A percentile compares a stretch with the other conserved stretches of the same genome.
phyloP scores from a whole-genome alignment of 2,113 vertebrate species.

The Trogon melanurus region DNA sequence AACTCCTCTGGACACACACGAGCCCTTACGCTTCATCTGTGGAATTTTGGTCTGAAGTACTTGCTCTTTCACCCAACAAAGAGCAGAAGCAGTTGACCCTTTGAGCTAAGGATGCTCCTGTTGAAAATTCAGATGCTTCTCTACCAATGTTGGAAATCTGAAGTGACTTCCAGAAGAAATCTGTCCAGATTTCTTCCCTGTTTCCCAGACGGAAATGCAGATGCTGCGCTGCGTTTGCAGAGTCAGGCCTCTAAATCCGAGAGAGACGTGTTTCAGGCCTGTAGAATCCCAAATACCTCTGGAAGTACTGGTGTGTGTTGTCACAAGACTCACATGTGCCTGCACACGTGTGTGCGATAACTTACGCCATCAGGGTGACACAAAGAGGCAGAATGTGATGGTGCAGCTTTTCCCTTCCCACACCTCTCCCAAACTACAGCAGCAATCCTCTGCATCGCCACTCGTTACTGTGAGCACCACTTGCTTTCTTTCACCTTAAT shows the following conservation, averaged over 20 bases:
- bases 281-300: background rate
- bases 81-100: background rate
- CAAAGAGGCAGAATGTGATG: background rate
- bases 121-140: background rate
- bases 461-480: rapidly evolving
- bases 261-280: background rate
- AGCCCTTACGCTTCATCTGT: background rate
- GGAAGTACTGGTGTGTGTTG: background rate
- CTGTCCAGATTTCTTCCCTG: constrained; percentile 22
- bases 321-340: background rate
- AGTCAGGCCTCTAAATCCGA: background rate
- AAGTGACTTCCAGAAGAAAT: constrained; percentile 21
- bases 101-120: background rate
- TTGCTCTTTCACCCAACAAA: background rate
- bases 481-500: constrained; percentile 1
- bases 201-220: constrained; percentile 55
- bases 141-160: background rate
- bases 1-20: background rate
- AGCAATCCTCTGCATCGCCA: background rate
- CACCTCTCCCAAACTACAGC: background rate
- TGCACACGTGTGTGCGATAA: background rate
- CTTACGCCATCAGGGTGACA: background rate
- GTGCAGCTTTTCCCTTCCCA: background rate
- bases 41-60: background rate
- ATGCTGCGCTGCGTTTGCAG: background rate